phyloP scores from a whole-genome alignment of 2,113 vertebrate species.

The Brachionichthys hirsutus region DNA sequence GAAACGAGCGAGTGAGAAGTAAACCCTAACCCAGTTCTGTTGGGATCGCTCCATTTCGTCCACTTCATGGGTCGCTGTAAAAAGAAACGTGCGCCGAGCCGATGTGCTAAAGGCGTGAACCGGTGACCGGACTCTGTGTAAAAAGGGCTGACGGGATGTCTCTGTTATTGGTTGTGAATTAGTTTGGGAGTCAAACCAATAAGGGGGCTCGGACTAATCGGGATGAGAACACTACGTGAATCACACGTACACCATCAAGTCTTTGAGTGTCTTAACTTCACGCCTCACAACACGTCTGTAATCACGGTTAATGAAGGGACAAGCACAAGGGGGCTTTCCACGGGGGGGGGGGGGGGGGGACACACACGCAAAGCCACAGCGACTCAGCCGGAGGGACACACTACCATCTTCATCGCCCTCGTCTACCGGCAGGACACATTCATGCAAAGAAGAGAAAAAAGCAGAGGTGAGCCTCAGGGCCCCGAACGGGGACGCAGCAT shows the following conservation, averaged over 20 bases:
- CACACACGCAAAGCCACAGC: slow-evolving; percentile 60
- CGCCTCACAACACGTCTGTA: slow-evolving; percentile 31
- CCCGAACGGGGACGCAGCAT: slow-evolving; percentile 44
- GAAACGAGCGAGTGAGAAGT: too few relatives aligned
- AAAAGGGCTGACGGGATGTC: not conserved
- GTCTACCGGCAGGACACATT: slow-evolving; percentile 69
- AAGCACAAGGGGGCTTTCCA: slow-evolving; percentile 25
- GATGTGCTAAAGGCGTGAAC: too few relatives aligned
- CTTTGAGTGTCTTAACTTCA: slow-evolving; percentile 28
- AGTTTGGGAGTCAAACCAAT: slow-evolving; percentile 63
- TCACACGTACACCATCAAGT: slow-evolving; percentile 20
- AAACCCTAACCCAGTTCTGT: too few relatives aligned
- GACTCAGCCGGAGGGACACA: slow-evolving; percentile 70
- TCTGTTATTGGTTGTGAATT: slow-evolving; percentile 63
- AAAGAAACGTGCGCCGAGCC: too few relatives aligned
- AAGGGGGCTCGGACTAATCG: slow-evolving; percentile 2
- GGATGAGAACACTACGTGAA: slow-evolving; percentile 36
- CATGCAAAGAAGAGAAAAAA: slow-evolving; percentile 75
- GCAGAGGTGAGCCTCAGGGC: slow-evolving; percentile 62
- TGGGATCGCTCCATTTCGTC: too few relatives aligned
- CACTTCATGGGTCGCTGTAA: too few relatives aligned
- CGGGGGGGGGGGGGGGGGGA: slow-evolving; percentile 29
- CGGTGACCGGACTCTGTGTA: too few relatives aligned
- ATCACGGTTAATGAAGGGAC: slow-evolving; percentile 56
- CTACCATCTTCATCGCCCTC: slow-evolving; percentile 78